Base-by-base conservation (phyloP, 1,140 invertebrate genomes). In the Diachasma alloeum region DNA sequence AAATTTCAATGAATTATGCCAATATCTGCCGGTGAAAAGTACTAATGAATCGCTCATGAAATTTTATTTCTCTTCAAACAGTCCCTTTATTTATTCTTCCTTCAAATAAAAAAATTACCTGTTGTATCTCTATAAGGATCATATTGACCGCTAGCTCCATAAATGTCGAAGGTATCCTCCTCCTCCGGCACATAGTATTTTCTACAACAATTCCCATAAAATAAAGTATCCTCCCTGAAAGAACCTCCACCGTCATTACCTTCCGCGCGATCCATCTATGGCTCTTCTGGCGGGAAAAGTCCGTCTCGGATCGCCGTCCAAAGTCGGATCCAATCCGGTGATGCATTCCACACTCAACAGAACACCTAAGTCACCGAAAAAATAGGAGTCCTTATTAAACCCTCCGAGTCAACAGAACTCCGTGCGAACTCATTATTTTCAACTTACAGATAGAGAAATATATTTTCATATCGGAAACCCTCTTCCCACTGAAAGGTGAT, bases 151-250 rank as follows among this genome's bases (percentile, higher is more conserved):
- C 81, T 85, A 3, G 84, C 83, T 74, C 83, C 86, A 42, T 85
- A 88, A 48, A 83, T 84, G 63, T 89, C 87, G 53, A 85, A 88
- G 63, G 83, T 81, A n/a, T 85, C 86, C 77, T 88, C 87, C 70
- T 86, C 87, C 4, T 82, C 83, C 56, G 88, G 85, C 67, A 87
- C 82, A 71, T 87, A 89, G 77, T 85, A 86, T 76, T 88, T 88
- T 68, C 87, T 90, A 80, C 15, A 75, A 67, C 10, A 68, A 17
- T 36, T 17, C 26, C 11, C n/a, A 37, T 15, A 68, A 37, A 37
- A 42, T 19, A 5, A 37, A 39, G 0, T n/a, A 68, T 15, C 31
- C 0, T 9, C 26, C 6, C 3, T 5, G 5, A 17, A 36, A 17
- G 17, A 66, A 66, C 13, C 0, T 4, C 11, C 4, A n/a, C 13